Conservation (phyloP, 2,888 invertebrate genomes). For the Rhorus exstirpatorius region DNA sequence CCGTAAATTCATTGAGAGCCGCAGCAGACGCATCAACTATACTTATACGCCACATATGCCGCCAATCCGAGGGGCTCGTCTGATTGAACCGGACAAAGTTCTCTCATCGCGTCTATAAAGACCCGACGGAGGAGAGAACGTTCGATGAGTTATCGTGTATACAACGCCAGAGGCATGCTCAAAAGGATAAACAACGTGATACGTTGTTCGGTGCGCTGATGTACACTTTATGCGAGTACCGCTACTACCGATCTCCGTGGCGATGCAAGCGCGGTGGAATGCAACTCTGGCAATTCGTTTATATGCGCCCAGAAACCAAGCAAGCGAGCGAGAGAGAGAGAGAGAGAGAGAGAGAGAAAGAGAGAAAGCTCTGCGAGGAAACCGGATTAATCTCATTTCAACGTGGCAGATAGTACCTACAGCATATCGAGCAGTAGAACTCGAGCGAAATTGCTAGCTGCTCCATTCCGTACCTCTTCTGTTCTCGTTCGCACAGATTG, state of each 20-base stretch:
- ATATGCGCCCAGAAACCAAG: constrained; percentile 28
- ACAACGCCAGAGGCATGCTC: constrained; percentile 28
- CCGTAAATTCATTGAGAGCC: constrained; percentile 46
- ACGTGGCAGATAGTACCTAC: constrained; percentile 29
- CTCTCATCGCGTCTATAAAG: constrained; percentile 7
- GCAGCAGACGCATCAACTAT: constrained; percentile 28
- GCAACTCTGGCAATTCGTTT: constrained; percentile 52
- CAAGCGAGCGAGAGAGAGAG: constrained; percentile 2
- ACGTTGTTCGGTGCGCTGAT: constrained; percentile 40
- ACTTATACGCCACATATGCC: constrained; percentile 36
- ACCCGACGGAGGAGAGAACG: constrained; percentile 3
- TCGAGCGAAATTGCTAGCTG: constrained; percentile 51
- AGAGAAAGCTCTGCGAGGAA: constrained; percentile 19
- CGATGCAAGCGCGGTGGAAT: constrained; percentile 60
- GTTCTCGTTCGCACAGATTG: constrained; percentile 44
- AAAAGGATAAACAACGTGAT: constrained; percentile 54
- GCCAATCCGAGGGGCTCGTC: constrained; percentile 18
- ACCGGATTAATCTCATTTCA: constrained; percentile 50
- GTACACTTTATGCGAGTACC: constrained; percentile 19
- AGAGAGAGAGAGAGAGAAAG: constrained; percentile 28
- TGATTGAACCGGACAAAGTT: constrained; percentile 24
- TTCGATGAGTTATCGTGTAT: constrained; percentile 49
- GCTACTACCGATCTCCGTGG: constrained; percentile 35
- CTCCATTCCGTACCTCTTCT: constrained; percentile 21
- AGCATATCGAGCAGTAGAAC: constrained; percentile 42